Conservation (phyloP, 37 sponge, comb jelly and placozoan species). For the Amphimedon queenslandica region DNA sequence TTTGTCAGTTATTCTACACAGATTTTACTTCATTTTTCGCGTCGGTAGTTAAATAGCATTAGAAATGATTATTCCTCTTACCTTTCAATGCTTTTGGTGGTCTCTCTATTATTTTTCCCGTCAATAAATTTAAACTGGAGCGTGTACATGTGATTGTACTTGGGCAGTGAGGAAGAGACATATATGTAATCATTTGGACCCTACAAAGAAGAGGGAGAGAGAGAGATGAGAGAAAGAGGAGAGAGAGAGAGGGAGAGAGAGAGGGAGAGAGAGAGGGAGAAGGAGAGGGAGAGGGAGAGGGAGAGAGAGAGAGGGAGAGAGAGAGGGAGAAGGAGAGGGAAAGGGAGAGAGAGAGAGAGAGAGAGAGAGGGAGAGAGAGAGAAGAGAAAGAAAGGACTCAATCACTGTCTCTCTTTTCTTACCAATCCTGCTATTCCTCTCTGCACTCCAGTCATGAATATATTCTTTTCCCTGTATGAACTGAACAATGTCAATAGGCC, state of each 20-base stretch:
- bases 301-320: too few relatives aligned
- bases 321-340: too few relatives aligned
- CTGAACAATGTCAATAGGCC: constrained; percentile 49
- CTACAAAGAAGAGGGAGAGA: too few relatives aligned
- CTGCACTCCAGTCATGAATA: constrained; percentile 47
- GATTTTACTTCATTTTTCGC: background rate
- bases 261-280: too few relatives aligned
- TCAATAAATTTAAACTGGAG: constrained; percentile 13
- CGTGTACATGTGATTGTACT: constrained; percentile 47
- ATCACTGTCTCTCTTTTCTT: constrained; percentile 10
- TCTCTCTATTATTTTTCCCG: constrained; percentile 15
- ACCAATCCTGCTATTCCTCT: constrained; percentile 74
- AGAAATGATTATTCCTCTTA: constrained; percentile 13
- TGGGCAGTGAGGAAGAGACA: constrained; percentile 44
- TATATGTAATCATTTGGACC: constrained; percentile 50
- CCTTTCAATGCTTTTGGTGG: constrained; percentile 1
- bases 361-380: too few relatives aligned
- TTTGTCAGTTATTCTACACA: too few relatives aligned
- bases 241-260: too few relatives aligned
- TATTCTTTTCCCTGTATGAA: constrained; percentile 39
- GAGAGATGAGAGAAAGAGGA: too few relatives aligned
- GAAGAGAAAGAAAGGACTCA: too few relatives aligned
- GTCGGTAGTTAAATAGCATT: background rate
- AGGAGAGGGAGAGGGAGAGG: background rate
- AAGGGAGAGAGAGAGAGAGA: too few relatives aligned